These are phyloP conservation scores for Leuctra nigra DNA, from an alignment of 2,888 invertebrate species.

Conservation along the genomic window DNA sequence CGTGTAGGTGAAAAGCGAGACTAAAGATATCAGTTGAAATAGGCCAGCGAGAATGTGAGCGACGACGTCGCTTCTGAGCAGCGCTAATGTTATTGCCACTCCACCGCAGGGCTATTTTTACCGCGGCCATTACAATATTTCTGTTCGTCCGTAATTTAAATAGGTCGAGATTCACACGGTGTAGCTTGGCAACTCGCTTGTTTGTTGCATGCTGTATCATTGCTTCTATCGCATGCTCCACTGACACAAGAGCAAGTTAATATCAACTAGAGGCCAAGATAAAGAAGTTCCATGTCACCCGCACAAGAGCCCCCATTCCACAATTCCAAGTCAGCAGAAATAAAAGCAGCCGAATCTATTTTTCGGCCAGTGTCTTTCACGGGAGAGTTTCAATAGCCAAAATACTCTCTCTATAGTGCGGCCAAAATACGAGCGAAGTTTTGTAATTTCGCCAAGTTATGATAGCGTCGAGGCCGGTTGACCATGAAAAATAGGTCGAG, in stretches of 20 bases:
- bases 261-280: too few species aligned
- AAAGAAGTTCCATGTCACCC: too few species aligned
- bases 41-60: background rate
- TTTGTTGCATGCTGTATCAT: background rate
- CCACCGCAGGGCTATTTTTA: conserved; percentile 10
- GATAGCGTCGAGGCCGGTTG: too few species aligned
- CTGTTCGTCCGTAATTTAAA: conserved; percentile 6
- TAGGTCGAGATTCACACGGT: background rate
- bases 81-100: background rate
- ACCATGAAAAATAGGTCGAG: too few species aligned
- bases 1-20: conserved; percentile 15
- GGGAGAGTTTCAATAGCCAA: background rate
- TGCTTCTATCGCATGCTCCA: too few species aligned
- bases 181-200: background rate
- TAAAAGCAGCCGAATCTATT: background rate
- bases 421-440: too few species aligned
- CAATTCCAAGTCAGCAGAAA: conserved; percentile 1
- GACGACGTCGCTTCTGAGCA: background rate
- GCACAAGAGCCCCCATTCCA: too few species aligned
- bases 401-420: too few species aligned
- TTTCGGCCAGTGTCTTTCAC: background rate
- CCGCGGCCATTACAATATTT: conserved; percentile 4
- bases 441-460: too few species aligned
- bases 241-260: too few species aligned
- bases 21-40: too few species aligned